phyloP scores from a whole-genome alignment of 1,140 invertebrate genomes.

The Lepidotrigona ventralis region DNA sequence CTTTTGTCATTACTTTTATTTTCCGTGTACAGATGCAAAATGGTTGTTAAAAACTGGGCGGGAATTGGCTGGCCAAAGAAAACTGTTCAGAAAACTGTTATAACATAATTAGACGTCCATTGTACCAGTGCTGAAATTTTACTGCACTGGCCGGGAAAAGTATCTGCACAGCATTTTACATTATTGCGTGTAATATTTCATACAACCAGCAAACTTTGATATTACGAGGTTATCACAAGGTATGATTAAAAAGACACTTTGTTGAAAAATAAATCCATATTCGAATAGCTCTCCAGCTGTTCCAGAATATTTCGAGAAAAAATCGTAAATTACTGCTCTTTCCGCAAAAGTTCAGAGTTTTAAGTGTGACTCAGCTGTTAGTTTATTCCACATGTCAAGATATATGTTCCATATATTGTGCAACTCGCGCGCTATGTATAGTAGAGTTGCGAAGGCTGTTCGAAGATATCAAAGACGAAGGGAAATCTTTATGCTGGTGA shows the following conservation, averaged over 20 bases:
- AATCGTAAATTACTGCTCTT: not conserved
- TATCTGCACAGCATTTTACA: too few species aligned
- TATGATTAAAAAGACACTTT: not conserved
- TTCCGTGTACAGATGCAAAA: not conserved
- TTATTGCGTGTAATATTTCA: too few species aligned
- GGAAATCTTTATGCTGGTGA: constrained; percentile 61
- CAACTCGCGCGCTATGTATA: constrained; percentile 21
- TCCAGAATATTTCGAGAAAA: not conserved
- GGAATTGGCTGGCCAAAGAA: too few species aligned
- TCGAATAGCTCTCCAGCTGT: not conserved
- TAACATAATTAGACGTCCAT: not conserved
- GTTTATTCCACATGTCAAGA: not conserved
- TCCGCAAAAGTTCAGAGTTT: not conserved
- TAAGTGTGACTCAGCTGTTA: not conserved
- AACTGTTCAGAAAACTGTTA: not conserved
- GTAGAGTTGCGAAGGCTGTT: not conserved
- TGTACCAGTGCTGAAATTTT: too few species aligned
- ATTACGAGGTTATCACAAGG: not conserved
- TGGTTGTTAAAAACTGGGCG: too few species aligned
- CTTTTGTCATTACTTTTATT: not conserved
- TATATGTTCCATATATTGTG: not conserved
- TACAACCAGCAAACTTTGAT: not conserved
- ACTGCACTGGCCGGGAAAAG: too few species aligned
- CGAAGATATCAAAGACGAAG: constrained; percentile 24
- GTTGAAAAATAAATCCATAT: not conserved